Evolutionary conservation across 2,113 vertebrate genomes (phyloP).

Genomic region (Heteronetta atricapilla): DNA sequence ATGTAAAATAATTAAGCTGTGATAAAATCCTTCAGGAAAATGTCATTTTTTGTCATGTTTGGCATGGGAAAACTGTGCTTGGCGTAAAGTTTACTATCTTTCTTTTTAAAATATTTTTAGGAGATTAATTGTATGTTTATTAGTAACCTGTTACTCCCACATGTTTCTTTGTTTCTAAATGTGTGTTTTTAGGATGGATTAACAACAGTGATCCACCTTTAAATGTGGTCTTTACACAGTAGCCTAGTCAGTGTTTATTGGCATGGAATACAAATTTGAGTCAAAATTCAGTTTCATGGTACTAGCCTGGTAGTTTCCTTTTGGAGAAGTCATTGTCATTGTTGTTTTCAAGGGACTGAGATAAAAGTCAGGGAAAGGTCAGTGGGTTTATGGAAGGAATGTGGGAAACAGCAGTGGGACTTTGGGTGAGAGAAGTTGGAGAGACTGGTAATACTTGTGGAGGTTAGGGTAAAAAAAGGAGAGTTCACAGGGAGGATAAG

Average conservation of each 20-base stretch:
- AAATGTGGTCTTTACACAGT: background rate
- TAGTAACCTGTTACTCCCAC: background rate
- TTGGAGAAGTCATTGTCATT: background rate
- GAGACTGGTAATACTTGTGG: background rate
- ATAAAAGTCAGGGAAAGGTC: background rate
- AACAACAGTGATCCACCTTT: background rate
- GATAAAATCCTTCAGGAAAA: background rate
- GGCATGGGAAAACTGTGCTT: background rate
- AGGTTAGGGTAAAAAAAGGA: background rate
- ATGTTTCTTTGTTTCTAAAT: background rate
- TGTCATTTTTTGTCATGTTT: background rate
- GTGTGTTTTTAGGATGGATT: background rate
- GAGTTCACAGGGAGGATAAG: background rate
- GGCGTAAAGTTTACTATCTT: background rate
- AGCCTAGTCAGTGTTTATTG: background rate
- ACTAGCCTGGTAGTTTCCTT: background rate
- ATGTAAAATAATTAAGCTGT: background rate
- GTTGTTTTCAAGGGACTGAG: background rate
- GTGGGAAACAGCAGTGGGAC: background rate
- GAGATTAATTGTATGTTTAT: background rate
- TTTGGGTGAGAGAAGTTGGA: background rate
- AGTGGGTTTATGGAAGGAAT: background rate
- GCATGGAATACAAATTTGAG: background rate
- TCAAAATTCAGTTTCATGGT: background rate
- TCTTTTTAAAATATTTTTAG: background rate